phyloP scores from a whole-genome alignment of 2,888 invertebrate species.

The Limnephilus rhombicus region DNA sequence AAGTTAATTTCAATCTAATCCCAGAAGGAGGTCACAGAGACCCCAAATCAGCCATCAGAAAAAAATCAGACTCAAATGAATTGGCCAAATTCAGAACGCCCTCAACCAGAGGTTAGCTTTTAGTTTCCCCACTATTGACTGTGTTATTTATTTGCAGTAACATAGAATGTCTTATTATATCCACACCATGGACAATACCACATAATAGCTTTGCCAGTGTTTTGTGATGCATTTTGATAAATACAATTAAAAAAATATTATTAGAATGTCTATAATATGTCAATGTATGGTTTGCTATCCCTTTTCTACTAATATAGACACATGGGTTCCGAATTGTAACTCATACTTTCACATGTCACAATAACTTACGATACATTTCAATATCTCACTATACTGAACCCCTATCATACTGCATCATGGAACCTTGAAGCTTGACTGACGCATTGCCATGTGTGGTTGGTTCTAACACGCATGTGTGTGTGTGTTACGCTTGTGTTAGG shows the following conservation, averaged over 20 bases:
- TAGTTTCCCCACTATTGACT: not conserved
- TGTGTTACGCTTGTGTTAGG: conserved; percentile 65
- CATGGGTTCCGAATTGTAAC: not conserved
- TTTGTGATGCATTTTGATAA: conserved; percentile 50
- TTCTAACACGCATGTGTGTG: conserved; percentile 68
- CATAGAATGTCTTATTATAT: not conserved
- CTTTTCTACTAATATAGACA: not conserved
- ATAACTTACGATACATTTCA: not conserved
- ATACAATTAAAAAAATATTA: not conserved
- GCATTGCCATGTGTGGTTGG: conserved; percentile 41
- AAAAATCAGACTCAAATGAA: conserved; percentile 45
- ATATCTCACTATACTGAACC: not conserved
- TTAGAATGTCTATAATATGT: not conserved
- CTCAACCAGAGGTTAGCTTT: conserved; percentile 49
- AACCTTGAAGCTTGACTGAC: conserved; percentile 31
- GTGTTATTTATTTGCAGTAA: not conserved
- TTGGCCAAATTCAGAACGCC: conserved; percentile 45
- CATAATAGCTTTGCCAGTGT: conserved; percentile 33
- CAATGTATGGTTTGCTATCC: not conserved
- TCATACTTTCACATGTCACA: not conserved
- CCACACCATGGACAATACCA: not conserved
- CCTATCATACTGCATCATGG: conserved; percentile 27
- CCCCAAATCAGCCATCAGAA: conserved; percentile 12
- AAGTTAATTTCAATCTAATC: not conserved
- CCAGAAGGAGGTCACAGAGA: not conserved